Evolutionary conservation across 2,888 invertebrate genomes (phyloP).

Genomic region (Synanthedon tipuliformis): DNA sequence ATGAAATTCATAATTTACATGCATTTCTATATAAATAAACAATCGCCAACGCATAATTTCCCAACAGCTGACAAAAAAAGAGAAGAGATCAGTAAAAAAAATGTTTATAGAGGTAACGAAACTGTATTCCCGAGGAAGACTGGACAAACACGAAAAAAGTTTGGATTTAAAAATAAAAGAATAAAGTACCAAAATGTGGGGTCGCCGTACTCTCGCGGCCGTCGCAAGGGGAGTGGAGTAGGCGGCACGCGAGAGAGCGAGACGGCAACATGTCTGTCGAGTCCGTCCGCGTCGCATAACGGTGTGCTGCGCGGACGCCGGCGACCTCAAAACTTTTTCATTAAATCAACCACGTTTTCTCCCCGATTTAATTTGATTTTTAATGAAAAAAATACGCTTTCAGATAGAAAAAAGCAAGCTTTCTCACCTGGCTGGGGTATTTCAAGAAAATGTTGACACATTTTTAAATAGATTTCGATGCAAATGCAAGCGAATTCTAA

Average conservation of each 20-base stretch:
- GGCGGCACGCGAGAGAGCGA: conserved; percentile 43
- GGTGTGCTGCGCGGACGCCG: conserved; percentile 39
- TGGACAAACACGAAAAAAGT: background rate
- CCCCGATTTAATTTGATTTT: conserved; percentile 39
- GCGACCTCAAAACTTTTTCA: conserved; percentile 29
- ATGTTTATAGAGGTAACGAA: background rate
- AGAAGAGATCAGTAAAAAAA: no score
- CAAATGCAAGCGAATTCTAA: background rate
- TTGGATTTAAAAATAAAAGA: conserved; percentile 9
- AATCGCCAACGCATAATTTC: background rate
- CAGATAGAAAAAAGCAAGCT: conserved; percentile 13
- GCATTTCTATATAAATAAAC: background rate
- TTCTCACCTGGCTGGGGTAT: conserved; percentile 13
- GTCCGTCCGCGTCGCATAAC: conserved; percentile 29
- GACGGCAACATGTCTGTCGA: conserved; percentile 19
- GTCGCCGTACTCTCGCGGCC: conserved; percentile 27
- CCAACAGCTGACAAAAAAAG: no score
- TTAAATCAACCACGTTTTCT: conserved; percentile 34
- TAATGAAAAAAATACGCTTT: conserved; percentile 30
- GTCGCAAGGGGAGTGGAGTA: conserved; percentile 44
- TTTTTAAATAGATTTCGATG: background rate
- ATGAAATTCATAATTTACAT: background rate
- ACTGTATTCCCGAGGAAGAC: background rate
- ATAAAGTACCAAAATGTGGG: conserved; percentile 43
- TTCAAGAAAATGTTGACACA: no score